Evolutionary conservation across 2,888 invertebrate species (phyloP).

Genomic region (Agelastica alni): DNA sequence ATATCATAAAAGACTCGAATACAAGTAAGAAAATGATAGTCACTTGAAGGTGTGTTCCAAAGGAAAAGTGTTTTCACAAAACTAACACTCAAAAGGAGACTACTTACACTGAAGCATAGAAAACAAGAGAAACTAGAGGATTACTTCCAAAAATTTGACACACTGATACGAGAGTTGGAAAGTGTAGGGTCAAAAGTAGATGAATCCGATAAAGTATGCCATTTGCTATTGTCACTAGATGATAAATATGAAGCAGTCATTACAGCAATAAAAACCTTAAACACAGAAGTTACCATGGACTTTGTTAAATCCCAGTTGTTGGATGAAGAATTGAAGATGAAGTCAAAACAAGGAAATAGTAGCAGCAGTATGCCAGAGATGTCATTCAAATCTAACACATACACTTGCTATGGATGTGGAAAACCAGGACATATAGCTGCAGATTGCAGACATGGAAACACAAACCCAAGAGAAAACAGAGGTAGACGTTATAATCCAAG

Average conservation of each 20-base stretch:
- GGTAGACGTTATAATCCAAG: not conserved
- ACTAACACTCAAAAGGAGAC: not conserved
- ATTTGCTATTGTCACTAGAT: no score
- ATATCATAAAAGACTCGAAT: not conserved
- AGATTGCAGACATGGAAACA: not conserved
- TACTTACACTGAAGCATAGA: not conserved
- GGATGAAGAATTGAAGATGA: not conserved
- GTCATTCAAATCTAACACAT: no score
- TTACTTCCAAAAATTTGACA: conserved; percentile 36
- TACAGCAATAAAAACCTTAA: no score
- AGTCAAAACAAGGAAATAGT: not conserved
- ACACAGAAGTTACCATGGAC: not conserved
- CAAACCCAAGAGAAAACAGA: not conserved
- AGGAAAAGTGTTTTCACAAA: no score
- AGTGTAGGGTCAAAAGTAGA: no score
- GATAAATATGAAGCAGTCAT: no score
- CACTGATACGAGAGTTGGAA: conserved; percentile 33
- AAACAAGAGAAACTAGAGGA: conserved; percentile 29
- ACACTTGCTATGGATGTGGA: not conserved
- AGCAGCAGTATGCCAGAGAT: not conserved
- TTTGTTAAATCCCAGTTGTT: not conserved
- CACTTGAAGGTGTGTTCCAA: not conserved
- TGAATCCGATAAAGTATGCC: no score
- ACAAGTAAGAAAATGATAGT: not conserved
- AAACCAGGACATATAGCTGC: not conserved